Evolutionary conservation across 2,888 invertebrate genomes (phyloP).

Genomic region (Agonopterix alstromeriana): DNA sequence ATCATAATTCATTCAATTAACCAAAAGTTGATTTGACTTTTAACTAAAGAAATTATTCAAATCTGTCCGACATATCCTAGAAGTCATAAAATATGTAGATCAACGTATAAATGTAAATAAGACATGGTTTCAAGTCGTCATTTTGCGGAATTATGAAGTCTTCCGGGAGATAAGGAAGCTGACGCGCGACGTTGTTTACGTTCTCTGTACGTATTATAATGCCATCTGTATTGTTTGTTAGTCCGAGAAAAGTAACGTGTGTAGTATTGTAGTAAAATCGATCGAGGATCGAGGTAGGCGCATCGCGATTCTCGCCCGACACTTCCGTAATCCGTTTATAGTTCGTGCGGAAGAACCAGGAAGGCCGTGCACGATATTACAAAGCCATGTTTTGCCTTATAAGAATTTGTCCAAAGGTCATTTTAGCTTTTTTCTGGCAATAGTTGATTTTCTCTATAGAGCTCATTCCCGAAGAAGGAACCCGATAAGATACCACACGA

Average conservation of each 20-base stretch:
- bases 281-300: conserved; percentile 13
- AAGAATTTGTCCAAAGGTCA: background rate
- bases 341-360: conserved; percentile 57
- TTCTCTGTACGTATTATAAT: conserved; percentile 24
- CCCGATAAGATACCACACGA: too few species aligned
- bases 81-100: too few species aligned
- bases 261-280: conserved; percentile 1
- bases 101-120: conserved; percentile 10
- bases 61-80: too few species aligned
- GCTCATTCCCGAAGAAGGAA: too few species aligned
- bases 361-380: conserved; percentile 40
- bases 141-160: conserved; percentile 27
- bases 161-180: conserved; percentile 60
- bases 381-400: background rate
- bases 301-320: conserved; percentile 46
- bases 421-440: background rate
- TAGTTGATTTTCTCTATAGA: background rate
- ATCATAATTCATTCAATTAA: background rate
- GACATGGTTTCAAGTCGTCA: conserved; percentile 15
- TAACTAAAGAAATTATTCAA: too few species aligned
- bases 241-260: conserved; percentile 22
- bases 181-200: conserved; percentile 31
- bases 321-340: conserved; percentile 67
- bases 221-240: conserved; percentile 12
- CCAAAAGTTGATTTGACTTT: background rate